Evolutionary conservation across 2,113 vertebrate genomes (phyloP), one percentile per base, ranked within the genome.

Genomic region (Albula goreensis): DNA sequence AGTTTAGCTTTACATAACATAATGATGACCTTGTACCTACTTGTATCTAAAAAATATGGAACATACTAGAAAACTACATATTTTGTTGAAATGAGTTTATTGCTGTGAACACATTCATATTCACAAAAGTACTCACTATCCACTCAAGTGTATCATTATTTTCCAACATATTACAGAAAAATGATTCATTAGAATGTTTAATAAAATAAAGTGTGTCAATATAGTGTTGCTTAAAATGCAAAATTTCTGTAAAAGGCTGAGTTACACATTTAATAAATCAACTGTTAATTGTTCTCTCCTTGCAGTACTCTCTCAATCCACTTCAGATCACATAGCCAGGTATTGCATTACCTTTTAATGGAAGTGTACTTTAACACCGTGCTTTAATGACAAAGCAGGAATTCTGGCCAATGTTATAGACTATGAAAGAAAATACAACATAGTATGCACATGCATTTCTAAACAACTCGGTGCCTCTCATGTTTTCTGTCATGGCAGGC

Each of bases 11-110:
- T 74, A 25, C 22, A 74, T 66, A 74, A 25, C 8, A 31, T 31
- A 74, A 74, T 31, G 70, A 74, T 74, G 70, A 74, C 31, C 70
- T 74, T 74, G 70, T n/a, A 74, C n/a, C 70, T n/a, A n/a, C n/a
- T n/a, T n/a, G n/a, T n/a, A 74, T 74, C 22, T 74, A 66, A 66
- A 60, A 66, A 66, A 66, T 66, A 66, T 60, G 60, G 60, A 19
- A 19, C 60, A 66, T 19, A 19, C 22, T 19, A 66, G 17, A 66
- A 66, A 66, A 66, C 22, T 19, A 41, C 0, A 41, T 66, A 66
- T 66, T 66, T 19, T 66, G 60, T 19, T 66, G 60, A 66, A 66
- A 66, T 66, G 5, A 19, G 22, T 66, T 66, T 19, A 66, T 19
- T 66, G 60, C 60, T 63, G 60, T 19, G 6, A 19, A 19, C 7